Evolutionary conservation across 2,797 vertebrate genomes (phyloP).

Genomic region (Danio aesculapii): DNA sequence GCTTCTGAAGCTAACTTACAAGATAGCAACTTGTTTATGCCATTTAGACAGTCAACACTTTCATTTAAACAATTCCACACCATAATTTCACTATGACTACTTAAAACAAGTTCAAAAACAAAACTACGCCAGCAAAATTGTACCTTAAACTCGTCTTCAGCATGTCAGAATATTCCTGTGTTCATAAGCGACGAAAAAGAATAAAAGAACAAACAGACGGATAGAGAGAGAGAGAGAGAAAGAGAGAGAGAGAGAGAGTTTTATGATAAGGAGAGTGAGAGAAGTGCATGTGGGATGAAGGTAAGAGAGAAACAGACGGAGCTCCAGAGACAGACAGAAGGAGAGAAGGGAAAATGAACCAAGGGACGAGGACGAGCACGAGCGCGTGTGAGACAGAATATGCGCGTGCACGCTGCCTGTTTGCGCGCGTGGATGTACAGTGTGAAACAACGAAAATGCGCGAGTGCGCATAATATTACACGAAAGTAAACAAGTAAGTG

Average conservation of each 20-base stretch:
- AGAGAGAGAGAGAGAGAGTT: constrained; percentile 1
- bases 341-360: constrained; percentile 22
- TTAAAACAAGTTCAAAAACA: not conserved
- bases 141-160: constrained; percentile 60
- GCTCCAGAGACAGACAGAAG: constrained; percentile 33
- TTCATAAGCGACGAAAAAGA: constrained; percentile 39
- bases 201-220: not conserved
- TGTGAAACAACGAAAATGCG: constrained; percentile 48
- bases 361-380: constrained; percentile 15
- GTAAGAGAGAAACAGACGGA: constrained; percentile 28
- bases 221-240: not conserved
- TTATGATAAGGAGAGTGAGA: constrained; percentile 3
- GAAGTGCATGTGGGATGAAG: constrained; percentile 32
- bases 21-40: not conserved
- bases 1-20: too few relatives aligned
- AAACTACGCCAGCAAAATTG: constrained; percentile 11
- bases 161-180: constrained; percentile 58
- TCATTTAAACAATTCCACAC: not conserved
- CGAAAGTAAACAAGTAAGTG: constrained; percentile 59
- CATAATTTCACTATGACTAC: not conserved
- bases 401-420: not conserved
- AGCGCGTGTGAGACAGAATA: not conserved
- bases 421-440: constrained; percentile 17
- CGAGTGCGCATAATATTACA: constrained; percentile 65
- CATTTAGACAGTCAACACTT: not conserved